These are phyloP conservation scores for Griposia aprilina DNA, from an alignment of 2,888 invertebrate genomes.

Conservation along the genomic window DNA sequence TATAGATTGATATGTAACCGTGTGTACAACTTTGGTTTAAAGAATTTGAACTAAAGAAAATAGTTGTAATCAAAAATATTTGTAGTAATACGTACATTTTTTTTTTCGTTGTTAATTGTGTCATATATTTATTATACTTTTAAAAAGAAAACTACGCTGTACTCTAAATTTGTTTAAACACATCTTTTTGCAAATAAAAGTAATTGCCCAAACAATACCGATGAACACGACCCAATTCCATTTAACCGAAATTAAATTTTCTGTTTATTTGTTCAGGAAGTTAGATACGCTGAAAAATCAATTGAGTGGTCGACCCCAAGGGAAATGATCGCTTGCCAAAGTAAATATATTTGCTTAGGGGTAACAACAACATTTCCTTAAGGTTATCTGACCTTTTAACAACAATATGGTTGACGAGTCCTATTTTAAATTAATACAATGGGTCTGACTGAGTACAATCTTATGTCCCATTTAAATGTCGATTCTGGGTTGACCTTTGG, in stretches of 20 bases:
- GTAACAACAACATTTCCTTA: constrained; percentile 55
- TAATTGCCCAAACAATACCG: neutral
- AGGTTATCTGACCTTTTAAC: constrained; percentile 38
- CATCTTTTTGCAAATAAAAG: too few relatives aligned
- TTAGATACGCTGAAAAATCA: constrained; percentile 59
- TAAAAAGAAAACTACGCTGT: too few relatives aligned
- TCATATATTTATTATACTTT: too few relatives aligned
- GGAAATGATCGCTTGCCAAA: constrained; percentile 60
- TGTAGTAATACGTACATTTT: too few relatives aligned
- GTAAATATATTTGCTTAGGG: constrained; percentile 58
- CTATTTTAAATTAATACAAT: constrained; percentile 33
- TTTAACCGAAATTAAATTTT: constrained; percentile 47
- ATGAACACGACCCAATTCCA: constrained; percentile 25
- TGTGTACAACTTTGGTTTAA: neutral
- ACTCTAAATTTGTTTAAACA: too few relatives aligned
- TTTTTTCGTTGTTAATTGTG: too few relatives aligned
- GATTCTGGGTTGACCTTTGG: constrained; percentile 12
- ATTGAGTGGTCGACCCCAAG: constrained; percentile 57
- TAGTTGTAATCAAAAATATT: too few relatives aligned
- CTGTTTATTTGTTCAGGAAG: constrained; percentile 56
- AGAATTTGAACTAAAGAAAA: neutral
- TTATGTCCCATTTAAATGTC: constrained; percentile 15
- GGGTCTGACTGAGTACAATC: neutral
- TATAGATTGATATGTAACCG: too few relatives aligned
- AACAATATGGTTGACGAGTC: neutral